Conservation (phyloP, 2,888 invertebrate species). For the Drosophila lacicola region DNA sequence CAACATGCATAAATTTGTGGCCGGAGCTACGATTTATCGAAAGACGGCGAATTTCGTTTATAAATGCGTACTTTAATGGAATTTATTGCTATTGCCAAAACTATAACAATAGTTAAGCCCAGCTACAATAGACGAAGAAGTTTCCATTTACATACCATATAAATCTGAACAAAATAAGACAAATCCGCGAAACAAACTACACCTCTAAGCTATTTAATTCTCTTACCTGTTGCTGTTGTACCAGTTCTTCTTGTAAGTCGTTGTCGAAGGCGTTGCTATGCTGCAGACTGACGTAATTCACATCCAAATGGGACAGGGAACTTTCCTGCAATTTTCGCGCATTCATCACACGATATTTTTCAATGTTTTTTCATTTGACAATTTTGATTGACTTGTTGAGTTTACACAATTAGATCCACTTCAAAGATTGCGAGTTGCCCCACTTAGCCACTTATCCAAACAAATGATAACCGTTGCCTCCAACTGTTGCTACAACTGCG, state of each 20-base stretch:
- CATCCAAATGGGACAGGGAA: constrained; percentile 84
- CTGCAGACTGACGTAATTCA: constrained; percentile 68
- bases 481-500: constrained; percentile 8
- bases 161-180: background rate
- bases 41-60: constrained; percentile 32
- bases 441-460: constrained; percentile 19
- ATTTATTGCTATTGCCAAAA: constrained; percentile 60
- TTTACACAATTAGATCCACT: constrained; percentile 18
- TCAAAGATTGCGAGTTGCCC: background rate
- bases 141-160: constrained; percentile 61
- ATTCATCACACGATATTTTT: constrained; percentile 80
- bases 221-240: constrained; percentile 62
- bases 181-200: background rate
- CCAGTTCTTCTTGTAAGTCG: constrained; percentile 71
- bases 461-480: constrained; percentile 12
- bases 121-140: constrained; percentile 16
- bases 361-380: constrained; percentile 31
- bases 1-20: constrained; percentile 65
- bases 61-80: constrained; percentile 68
- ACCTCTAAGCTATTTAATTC: background rate
- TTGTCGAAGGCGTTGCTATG: constrained; percentile 79
- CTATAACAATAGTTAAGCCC: constrained; percentile 37
- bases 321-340: constrained; percentile 82
- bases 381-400: constrained; percentile 5
- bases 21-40: constrained; percentile 46